Base-by-base conservation (phyloP, 2,797 vertebrate species). In the Morelia viridis region DNA sequence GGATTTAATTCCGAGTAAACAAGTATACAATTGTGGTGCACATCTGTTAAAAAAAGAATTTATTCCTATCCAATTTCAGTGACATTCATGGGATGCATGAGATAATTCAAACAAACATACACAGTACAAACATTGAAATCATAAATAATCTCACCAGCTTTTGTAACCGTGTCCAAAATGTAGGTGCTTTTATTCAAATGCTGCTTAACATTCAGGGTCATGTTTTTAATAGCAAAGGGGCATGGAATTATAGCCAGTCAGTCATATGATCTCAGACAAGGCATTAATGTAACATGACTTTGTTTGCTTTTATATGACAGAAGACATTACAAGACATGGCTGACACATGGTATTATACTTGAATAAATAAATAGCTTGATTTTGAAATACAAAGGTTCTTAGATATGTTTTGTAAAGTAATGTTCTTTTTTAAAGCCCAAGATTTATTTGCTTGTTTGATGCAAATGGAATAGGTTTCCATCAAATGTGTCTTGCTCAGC, bases 221-320 rank as follows among this genome's bases (percentile, higher is more conserved):
- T 95, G 96, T 96, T 97, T 97, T 97, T 96, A 94, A 94, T 94
- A 96, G 97, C 95, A 97, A 96, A 96, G 96, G 97, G 97, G 97
- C 97, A 97, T 87, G 80, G 97, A 98, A 97, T 97, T 97, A 95
- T 88, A 97, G 97, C 96, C 97, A 97, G 95, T 95, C 97, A 97
- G 97, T 97, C 97, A 97, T 95, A 97, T 93, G 96, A 98, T 96
- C 97, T 94, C 94, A 94, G 95, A 92, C 95, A 95, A 94, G 94
- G 97, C 97, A 96, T 97, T 97, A 97, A 97, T 90, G 94, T 96
- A 97, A 97, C 92, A 68, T 96, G 97, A 96, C 97, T 98, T 97
- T 97, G 98, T 99, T 99, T 99, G 98, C 98, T 99, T 99, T 99
- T 96, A 94, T 98, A 98, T 99, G 98, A 99, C 98, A 99, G 93